Percentiles rank a stretch among this genome's conserved stretches.
Evolutionary conservation across 2,797 vertebrate genomes (phyloP).

Genomic region (Spea hammondii): DNA sequence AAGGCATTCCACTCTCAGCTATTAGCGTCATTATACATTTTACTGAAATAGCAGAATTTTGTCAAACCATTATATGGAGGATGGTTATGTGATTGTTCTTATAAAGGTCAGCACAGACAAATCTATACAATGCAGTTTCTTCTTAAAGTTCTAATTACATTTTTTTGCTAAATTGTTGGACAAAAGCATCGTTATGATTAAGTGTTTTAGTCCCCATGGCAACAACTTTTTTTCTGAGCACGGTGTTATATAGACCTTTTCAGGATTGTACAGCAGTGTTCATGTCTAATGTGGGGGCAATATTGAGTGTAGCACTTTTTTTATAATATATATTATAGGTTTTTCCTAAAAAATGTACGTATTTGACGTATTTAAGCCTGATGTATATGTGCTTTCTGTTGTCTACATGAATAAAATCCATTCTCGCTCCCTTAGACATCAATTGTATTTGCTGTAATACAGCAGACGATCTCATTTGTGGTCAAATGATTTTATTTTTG

Average conservation of each 20-base stretch:
- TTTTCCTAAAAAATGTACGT: background rate
- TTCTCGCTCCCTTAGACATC: too few relatives aligned
- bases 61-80: too few relatives aligned
- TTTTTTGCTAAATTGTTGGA: background rate
- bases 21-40: too few relatives aligned
- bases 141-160: conserved; percentile 6
- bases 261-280: background rate
- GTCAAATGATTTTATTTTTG: too few relatives aligned
- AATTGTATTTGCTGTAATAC: too few relatives aligned
- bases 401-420: too few relatives aligned
- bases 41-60: too few relatives aligned
- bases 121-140: background rate
- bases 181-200: background rate
- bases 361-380: background rate
- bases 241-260: conserved; percentile 12
- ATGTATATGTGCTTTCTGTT: background rate
- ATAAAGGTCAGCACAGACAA: background rate
- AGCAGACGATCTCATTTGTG: too few relatives aligned
- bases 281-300: background rate
- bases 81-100: background rate
- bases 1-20: too few relatives aligned
- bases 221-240: background rate
- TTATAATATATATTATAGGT: background rate
- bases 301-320: background rate
- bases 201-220: conserved; percentile 11